Evolutionary conservation across 2,113 vertebrate genomes (phyloP), one percentile per base, ranked within the genome.

Genomic region (Trogon melanurus): DNA sequence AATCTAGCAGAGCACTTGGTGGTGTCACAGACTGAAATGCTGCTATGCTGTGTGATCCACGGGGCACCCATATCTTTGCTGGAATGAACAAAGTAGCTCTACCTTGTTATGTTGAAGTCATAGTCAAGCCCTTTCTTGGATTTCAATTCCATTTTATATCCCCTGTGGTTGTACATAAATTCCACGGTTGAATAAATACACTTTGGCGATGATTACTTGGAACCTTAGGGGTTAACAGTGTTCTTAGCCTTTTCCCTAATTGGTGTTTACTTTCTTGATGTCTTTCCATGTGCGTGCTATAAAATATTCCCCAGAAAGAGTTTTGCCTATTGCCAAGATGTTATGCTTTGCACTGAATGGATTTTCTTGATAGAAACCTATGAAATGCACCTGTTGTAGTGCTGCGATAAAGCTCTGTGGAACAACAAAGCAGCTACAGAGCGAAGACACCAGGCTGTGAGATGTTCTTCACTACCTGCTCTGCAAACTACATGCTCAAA

Each of bases 201-300:
- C 75, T 88, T 95, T 30, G 71, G 82, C 1, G 5, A 78, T 74
- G 83, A 94, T 96, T 92, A 80, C 92, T 80, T 74, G 94, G 96
- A 92, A 94, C 88, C 41, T 91, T 47, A 88, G 83, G 92, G 88
- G 91, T 97, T 96, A 96, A 96, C 91, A 51, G 75, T 56, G 64
- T 91, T 91, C 88, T 93, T 97, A 94, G 88, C 94, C 94, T 95
- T 91, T 94, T 67, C 64, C 56, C 48, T 94, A 95, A 93, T 71
- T 93, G 47, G 8, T 96, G 85, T 94, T 94, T 92, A 83, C 91
- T 95, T 72, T 95, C 51, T 66, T 70, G 54, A 83, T 74, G 85
- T 60, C 50, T 92, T 85, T 93, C 29, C 38, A 21, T 26, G 44
- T 91, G 58, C 32, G 13, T 38, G 56, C 56, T 78, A 29, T 66